Base-by-base conservation (phyloP, 2,113 vertebrate species). In the Irena cyanogastra region DNA sequence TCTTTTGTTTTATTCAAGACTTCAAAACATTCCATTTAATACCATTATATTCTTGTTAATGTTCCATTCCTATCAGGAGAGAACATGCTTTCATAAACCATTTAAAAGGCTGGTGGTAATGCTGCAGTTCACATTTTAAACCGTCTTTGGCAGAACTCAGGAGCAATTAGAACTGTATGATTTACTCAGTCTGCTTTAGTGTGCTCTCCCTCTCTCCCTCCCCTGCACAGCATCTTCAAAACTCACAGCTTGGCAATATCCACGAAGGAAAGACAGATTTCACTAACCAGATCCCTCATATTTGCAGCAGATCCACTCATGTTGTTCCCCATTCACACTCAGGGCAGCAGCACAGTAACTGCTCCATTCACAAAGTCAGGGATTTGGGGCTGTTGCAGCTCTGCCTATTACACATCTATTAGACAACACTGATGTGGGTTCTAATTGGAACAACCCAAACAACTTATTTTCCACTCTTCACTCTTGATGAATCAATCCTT, bases 21-120 rank as follows among this genome's bases (percentile, higher is more conserved):
- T 90, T 85, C 79, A 74, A 91, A 94, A 78, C 72, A 84, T 84
- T 84, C 89, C 52, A 76, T 83, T 95, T 96, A 95, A 93, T 80
- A 77, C 28, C 50, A 74, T 84, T 88, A 71, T 23, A 78, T 35
- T 79, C 91, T 61, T 83, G 87, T 78, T 87, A 80, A 83, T 59
- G 56, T 81, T 95, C 80, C 85, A 39, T 65, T 84, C 63, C 85
- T 90, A 95, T 70, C 77, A 89, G 72, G 82, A 70, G 50, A 68
- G 39, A 77, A 83, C 69, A 80, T 35, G 77, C 88, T 95, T 89
- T 95, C 89, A 85, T 35, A 94, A 95, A 65, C 69, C 94, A 93
- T 94, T 94, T 93, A 68, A 57, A 83, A 90, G 84, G 83, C 78
- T 90, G 91, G 50, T 93, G 45, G 94, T 79, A 93, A 94, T 41